These are phyloP conservation scores for Cercocebus atys DNA, from an alignment of 2,113 vertebrate genomes.

Conservation along the genomic window DNA sequence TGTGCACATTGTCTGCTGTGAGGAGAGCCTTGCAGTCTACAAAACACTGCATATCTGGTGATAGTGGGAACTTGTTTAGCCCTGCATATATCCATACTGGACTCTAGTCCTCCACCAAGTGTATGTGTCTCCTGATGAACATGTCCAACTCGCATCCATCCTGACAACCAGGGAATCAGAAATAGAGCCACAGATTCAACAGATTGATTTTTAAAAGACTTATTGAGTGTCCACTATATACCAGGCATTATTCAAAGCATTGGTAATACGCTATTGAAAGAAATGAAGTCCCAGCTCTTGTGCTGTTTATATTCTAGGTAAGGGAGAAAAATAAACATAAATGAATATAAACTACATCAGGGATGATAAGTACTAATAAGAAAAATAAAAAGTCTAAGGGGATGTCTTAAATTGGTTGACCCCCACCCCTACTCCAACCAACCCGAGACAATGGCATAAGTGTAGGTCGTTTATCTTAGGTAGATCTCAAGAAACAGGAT, in stretches of 20 bases:
- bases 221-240: background rate
- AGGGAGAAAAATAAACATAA: background rate
- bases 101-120: background rate
- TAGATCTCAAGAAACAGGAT: background rate
- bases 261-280: background rate
- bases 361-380: background rate
- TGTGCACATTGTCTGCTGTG: background rate
- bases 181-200: background rate
- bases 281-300: background rate
- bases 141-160: background rate
- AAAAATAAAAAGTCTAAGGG: background rate
- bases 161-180: background rate
- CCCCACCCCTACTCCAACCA: background rate
- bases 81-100: background rate
- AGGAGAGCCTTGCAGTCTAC: background rate
- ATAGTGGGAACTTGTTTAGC: background rate
- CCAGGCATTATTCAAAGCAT: background rate
- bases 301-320: background rate
- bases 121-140: background rate
- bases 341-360: background rate
- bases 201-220: background rate
- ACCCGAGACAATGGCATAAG: background rate
- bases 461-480: background rate
- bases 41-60: background rate
- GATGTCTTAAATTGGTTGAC: background rate